Conservation (phyloP, 2,797 vertebrate species). For the Pterois miles region DNA sequence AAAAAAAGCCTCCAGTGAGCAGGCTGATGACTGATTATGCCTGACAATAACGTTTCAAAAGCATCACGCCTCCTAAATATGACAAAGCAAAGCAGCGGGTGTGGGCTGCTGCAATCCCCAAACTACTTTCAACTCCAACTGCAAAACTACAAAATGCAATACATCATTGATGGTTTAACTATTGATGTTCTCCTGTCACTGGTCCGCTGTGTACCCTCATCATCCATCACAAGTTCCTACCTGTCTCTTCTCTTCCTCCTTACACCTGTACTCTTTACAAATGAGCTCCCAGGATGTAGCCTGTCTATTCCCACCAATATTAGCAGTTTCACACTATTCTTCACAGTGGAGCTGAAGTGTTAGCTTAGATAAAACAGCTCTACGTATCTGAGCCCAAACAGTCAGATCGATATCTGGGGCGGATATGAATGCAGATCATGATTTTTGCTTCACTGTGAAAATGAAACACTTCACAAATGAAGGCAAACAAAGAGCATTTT, state of each 20-base stretch:
- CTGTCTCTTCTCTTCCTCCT: conserved; percentile 62
- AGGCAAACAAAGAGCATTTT: conserved; percentile 11
- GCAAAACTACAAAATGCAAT: conserved; percentile 69
- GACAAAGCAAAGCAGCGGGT: conserved; percentile 61
- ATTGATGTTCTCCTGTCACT: conserved; percentile 73
- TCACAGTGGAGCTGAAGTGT: conserved; percentile 48
- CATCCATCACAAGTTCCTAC: conserved; percentile 73
- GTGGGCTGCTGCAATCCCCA: conserved; percentile 63
- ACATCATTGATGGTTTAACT: conserved; percentile 72
- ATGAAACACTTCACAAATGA: conserved; percentile 24
- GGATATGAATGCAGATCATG: conserved; percentile 58
- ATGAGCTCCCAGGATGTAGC: conserved; percentile 74
- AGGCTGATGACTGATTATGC: conserved; percentile 65
- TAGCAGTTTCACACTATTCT: conserved; percentile 42
- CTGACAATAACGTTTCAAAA: conserved; percentile 67
- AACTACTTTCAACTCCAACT: conserved; percentile 65
- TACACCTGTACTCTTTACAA: conserved; percentile 75
- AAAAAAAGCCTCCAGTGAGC: conserved; percentile 58
- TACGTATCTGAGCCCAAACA: conserved; percentile 23
- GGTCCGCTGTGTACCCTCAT: conserved; percentile 65
- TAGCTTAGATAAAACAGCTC: conserved; percentile 54
- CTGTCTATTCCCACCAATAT: conserved; percentile 59
- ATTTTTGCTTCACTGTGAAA: conserved; percentile 10
- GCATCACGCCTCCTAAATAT: conserved; percentile 60
- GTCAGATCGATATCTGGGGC: conserved; percentile 50